Percentiles rank a stretch among this genome's conserved stretches.
Evolutionary conservation across 2,113 vertebrate species (phyloP).

Genomic region (Neolamprologus sp.): DNA sequence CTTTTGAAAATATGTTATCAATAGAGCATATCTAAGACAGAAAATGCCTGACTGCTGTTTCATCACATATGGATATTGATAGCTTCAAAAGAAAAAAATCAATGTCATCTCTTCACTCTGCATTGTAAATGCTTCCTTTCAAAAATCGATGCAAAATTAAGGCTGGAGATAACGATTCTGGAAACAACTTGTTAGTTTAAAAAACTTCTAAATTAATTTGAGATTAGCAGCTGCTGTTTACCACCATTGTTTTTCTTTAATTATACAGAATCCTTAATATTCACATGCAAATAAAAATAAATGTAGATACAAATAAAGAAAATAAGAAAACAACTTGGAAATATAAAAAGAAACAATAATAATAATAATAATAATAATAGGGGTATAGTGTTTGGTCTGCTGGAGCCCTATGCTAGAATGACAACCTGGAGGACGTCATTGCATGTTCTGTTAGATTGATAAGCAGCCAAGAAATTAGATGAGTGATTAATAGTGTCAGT

Average conservation of each 20-base stretch:
- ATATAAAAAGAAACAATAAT: background rate
- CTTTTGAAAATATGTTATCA: slow-evolving; percentile 23
- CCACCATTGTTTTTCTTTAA: background rate
- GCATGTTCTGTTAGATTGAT: background rate
- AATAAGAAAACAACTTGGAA: background rate
- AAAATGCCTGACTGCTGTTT: background rate
- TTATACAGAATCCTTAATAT: background rate
- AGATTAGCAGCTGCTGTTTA: background rate
- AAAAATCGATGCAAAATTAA: background rate
- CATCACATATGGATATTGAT: background rate
- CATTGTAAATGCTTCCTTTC: slow-evolving; percentile 5
- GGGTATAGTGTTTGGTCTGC: background rate
- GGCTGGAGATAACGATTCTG: background rate
- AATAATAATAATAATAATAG: background rate
- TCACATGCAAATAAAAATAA: background rate
- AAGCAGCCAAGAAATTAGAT: background rate
- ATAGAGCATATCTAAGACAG: background rate
- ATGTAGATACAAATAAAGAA: background rate
- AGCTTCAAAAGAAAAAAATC: background rate
- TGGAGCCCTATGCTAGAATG: background rate
- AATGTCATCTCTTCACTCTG: background rate
- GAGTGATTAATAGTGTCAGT: background rate
- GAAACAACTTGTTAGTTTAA: background rate
- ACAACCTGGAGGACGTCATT: background rate
- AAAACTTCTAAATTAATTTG: background rate